Evolutionary conservation across 2,888 invertebrate species (phyloP).

Genomic region (Eretmocerus hayati): DNA sequence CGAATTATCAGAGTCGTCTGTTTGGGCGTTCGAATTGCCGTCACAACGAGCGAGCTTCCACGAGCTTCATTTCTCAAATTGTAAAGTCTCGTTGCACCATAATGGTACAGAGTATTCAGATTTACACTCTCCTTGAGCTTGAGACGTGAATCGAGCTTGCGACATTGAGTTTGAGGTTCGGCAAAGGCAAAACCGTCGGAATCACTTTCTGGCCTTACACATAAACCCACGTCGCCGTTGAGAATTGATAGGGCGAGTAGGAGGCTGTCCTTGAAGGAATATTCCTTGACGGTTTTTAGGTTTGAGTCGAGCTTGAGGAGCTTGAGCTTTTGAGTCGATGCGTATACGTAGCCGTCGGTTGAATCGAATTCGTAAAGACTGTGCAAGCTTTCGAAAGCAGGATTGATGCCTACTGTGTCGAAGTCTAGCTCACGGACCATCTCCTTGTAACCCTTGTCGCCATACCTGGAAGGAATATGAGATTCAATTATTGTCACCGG

Average conservation of each 20-base stretch:
- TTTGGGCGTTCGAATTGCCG: not conserved
- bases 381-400: too few species aligned
- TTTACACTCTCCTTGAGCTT: not conserved
- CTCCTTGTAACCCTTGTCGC: not conserved
- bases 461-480: conserved; percentile 2
- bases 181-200: not conserved
- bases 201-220: too few species aligned
- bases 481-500: too few species aligned
- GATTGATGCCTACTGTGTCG: too few species aligned
- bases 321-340: not conserved
- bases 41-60: conserved; percentile 5
- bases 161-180: not conserved
- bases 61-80: conserved; percentile 7
- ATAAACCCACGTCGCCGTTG: conserved; percentile 3
- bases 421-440: conserved; percentile 6
- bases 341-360: not conserved
- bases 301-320: not conserved
- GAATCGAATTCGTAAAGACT: conserved; percentile 5
- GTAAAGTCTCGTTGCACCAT: not conserved
- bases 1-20: not conserved
- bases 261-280: not conserved
- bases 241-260: conserved; percentile 1
- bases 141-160: conserved; percentile 5
- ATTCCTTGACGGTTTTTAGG: not conserved
- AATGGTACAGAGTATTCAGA: not conserved